Evolutionary conservation across 2,113 vertebrate species (phyloP).

Genomic region (Nibea coibor): DNA sequence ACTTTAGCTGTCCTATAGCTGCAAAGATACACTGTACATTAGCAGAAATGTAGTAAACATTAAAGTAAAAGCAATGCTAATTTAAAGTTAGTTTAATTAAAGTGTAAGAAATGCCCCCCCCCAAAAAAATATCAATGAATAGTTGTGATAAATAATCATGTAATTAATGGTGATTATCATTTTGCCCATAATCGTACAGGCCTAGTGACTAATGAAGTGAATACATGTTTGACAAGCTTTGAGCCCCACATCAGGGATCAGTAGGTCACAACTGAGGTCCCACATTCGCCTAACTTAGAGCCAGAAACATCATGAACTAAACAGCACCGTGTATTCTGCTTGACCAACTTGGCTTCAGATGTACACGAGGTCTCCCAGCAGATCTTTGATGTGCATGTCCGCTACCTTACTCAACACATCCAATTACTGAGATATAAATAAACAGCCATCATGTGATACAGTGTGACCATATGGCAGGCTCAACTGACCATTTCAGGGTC

Average conservation of each 20-base stretch:
- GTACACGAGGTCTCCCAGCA: conserved; percentile 23
- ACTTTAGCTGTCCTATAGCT: too few species aligned
- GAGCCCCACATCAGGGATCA: neutral
- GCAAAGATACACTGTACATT: too few species aligned
- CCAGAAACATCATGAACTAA: neutral
- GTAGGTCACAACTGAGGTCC: neutral
- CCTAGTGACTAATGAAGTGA: too few species aligned
- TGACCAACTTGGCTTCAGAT: conserved; percentile 10
- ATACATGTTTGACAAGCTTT: too few species aligned
- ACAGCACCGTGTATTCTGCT: neutral
- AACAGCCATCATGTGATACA: conserved; percentile 64
- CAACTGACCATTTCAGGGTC: conserved; percentile 63
- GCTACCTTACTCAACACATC: conserved; percentile 56
- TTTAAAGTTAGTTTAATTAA: too few species aligned
- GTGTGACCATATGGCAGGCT: conserved; percentile 66
- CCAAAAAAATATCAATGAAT: too few species aligned
- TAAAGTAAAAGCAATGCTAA: too few species aligned
- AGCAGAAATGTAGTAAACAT: too few species aligned
- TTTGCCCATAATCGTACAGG: too few species aligned
- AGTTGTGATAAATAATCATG: too few species aligned
- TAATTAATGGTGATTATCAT: too few species aligned
- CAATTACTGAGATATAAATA: conserved; percentile 73
- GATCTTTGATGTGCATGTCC: conserved; percentile 47
- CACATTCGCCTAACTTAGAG: neutral
- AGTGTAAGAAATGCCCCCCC: too few species aligned